Evolutionary conservation across 2,797 vertebrate species (phyloP).

Genomic region (Serranus cabrilla): DNA sequence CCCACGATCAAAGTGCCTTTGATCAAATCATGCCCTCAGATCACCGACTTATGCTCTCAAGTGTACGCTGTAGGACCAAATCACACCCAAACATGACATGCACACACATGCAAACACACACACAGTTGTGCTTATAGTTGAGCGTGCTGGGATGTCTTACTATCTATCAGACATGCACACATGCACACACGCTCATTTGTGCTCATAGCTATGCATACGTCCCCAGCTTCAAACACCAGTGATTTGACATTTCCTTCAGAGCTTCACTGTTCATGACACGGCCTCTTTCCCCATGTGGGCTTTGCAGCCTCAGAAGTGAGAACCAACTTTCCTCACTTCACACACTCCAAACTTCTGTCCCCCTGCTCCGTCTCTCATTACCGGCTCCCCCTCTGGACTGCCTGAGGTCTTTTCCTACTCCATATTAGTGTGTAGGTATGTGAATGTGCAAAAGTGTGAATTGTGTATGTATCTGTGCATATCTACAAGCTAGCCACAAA

Average conservation of each 20-base stretch:
- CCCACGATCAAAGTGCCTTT: constrained; percentile 76
- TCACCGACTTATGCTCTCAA: constrained; percentile 59
- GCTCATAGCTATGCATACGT: constrained; percentile 52
- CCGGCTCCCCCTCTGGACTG: constrained; percentile 65
- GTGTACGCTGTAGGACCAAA: constrained; percentile 43
- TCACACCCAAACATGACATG: constrained; percentile 11
- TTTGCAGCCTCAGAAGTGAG: constrained; percentile 62
- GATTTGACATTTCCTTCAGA: constrained; percentile 73
- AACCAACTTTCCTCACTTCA: constrained; percentile 69
- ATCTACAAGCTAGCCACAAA: constrained; percentile 20
- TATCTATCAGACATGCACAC: constrained; percentile 30
- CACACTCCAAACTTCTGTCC: constrained; percentile 70
- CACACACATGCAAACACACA: not conserved
- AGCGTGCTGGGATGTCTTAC: constrained; percentile 4
- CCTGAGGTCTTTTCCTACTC: constrained; percentile 62
- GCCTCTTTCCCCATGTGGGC: constrained; percentile 62
- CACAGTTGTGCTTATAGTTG: not conserved
- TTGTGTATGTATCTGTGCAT: constrained; percentile 31
- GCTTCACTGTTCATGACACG: constrained; percentile 65
- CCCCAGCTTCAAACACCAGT: constrained; percentile 69
- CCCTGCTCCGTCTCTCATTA: constrained; percentile 72
- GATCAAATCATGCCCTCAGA: constrained; percentile 74
- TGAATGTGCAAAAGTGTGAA: constrained; percentile 18
- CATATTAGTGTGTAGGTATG: constrained; percentile 20
- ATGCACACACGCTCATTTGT: constrained; percentile 42